A percentile compares a stretch with the other conserved stretches of the same genome.
These are phyloP conservation scores for Morphnarchus princeps DNA, from an alignment of 2,113 vertebrate species.

Conservation along the genomic window DNA sequence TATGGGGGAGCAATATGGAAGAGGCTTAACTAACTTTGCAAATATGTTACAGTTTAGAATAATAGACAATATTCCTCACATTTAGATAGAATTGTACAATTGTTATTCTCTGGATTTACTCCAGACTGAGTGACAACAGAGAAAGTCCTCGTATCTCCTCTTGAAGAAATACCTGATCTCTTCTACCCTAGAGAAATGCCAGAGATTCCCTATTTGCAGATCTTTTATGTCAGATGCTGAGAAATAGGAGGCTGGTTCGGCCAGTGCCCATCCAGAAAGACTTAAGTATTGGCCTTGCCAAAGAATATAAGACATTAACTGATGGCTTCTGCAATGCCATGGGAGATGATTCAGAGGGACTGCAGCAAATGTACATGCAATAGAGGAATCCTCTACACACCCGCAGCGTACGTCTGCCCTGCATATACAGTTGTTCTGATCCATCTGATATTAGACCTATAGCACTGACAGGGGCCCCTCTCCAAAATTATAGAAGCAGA, in stretches of 20 bases:
- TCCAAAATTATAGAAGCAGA: background rate
- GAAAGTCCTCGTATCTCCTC: background rate
- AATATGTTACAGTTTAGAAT: background rate
- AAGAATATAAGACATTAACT: background rate
- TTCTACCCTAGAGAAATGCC: background rate
- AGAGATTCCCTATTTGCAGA: background rate
- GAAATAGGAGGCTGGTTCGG: background rate
- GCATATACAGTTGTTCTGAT: background rate
- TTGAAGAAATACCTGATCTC: background rate
- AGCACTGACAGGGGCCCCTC: background rate
- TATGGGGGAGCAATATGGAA: background rate
- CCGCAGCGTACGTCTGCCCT: background rate
- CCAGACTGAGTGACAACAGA: background rate
- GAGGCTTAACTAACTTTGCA: background rate
- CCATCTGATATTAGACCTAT: background rate
- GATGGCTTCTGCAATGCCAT: background rate
- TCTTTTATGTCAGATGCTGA: background rate
- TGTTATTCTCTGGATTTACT: background rate
- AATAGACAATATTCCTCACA: background rate
- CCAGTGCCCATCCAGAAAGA: background rate
- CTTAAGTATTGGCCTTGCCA: background rate
- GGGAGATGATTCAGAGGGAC: background rate
- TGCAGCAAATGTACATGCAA: background rate
- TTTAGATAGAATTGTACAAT: background rate
- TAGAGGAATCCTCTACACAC: background rate